phyloP scores from a whole-genome alignment of 2,888 invertebrate genomes.

The Drosophila monieri region DNA sequence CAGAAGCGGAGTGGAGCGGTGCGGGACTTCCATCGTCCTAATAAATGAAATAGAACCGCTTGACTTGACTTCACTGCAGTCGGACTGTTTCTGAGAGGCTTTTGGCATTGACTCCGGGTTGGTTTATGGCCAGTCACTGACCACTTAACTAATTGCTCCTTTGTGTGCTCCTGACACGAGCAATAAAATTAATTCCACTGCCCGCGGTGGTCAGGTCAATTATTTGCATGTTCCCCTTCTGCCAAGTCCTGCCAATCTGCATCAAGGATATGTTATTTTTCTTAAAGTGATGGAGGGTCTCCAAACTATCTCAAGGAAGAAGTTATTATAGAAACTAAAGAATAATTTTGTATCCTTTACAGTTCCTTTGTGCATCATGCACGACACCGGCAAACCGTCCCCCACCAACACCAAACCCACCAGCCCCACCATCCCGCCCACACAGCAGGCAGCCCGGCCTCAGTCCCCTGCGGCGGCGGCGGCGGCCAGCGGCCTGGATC shows the following conservation, averaged over 20 bases:
- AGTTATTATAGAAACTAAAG: background rate
- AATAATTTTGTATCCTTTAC: conserved; percentile 23
- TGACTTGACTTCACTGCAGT: conserved; percentile 55
- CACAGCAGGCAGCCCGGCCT: conserved; percentile 42
- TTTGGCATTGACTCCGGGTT: conserved; percentile 31
- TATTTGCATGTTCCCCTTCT: conserved; percentile 32
- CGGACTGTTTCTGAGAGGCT: conserved; percentile 50
- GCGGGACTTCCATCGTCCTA: conserved; percentile 27
- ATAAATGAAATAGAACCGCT: conserved; percentile 73
- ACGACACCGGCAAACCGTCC: conserved; percentile 81
- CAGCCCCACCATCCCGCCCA: conserved; percentile 50
- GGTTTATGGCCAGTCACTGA: conserved; percentile 65
- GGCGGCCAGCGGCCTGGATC: conserved; percentile 33
- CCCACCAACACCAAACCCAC: conserved; percentile 53
- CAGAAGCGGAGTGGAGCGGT: background rate
- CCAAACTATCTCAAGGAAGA: background rate
- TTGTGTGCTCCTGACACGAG: conserved; percentile 72
- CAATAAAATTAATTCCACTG: conserved; percentile 68
- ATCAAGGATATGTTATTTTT: conserved; percentile 12
- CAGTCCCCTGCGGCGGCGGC: conserved; percentile 54
- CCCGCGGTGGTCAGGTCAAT: conserved; percentile 30
- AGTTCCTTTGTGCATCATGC: conserved; percentile 82
- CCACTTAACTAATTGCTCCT: conserved; percentile 77
- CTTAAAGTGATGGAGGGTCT: conserved; percentile 2
- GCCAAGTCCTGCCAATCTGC: conserved; percentile 16